Percentiles rank a stretch among this genome's conserved stretches.
phyloP scores from a whole-genome alignment of 2,888 invertebrate genomes.

The Eupithecia inturbata region DNA sequence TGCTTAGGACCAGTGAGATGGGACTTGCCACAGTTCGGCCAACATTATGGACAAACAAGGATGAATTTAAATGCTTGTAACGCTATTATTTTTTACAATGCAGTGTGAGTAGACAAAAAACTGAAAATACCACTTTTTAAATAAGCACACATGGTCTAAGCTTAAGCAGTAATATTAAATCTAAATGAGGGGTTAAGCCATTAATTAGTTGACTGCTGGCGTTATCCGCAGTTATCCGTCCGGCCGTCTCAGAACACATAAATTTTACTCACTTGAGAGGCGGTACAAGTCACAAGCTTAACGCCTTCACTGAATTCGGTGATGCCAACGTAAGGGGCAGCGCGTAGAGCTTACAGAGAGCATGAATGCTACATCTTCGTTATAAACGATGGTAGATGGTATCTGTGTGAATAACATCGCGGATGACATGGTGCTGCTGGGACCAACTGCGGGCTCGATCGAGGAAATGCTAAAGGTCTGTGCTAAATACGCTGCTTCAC shows the following conservation, averaged over 20 bases:
- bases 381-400: too few species aligned
- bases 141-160: background rate
- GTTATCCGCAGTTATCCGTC: slow-evolving; percentile 52
- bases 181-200: slow-evolving; percentile 40
- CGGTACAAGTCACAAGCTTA: slow-evolving; percentile 35
- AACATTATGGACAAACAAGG: too few species aligned
- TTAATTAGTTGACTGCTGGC: slow-evolving; percentile 50
- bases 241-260: slow-evolving; percentile 49
- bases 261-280: slow-evolving; percentile 46
- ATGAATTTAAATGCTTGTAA: background rate
- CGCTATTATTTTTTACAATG: background rate
- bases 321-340: too few species aligned
- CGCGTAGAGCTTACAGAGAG: too few species aligned
- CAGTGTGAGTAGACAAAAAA: background rate
- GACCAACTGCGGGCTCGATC: too few species aligned
- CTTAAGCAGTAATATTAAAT: background rate
- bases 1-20: too few species aligned
- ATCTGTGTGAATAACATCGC: too few species aligned
- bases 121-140: background rate
- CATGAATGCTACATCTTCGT: too few species aligned
- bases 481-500: too few species aligned
- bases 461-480: too few species aligned
- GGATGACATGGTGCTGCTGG: too few species aligned
- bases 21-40: too few species aligned
- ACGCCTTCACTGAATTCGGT: background rate